Conservation (phyloP, 2,797 vertebrate species). For the Eutrigla gurnardus region DNA sequence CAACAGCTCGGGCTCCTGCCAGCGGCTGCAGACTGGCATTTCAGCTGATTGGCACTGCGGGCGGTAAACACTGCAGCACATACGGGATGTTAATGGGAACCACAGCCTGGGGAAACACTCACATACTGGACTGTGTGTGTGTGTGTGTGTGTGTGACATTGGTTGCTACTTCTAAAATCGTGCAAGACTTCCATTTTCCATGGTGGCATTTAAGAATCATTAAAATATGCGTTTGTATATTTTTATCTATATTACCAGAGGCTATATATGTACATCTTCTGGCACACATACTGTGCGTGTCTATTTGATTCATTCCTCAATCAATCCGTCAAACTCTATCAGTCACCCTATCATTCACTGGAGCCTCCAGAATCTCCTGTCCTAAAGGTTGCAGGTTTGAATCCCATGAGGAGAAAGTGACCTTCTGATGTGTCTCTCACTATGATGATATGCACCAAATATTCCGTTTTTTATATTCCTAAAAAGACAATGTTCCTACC, state of each 20-base stretch:
- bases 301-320: conserved; percentile 36
- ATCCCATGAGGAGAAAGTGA: background rate
- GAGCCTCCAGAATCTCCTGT: background rate
- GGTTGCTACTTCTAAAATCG: conserved; percentile 15
- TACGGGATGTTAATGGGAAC: conserved; percentile 62
- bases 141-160: conserved; percentile 21
- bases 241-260: conserved; percentile 30
- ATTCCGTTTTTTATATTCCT: no score
- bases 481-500: no score
- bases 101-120: conserved; percentile 43
- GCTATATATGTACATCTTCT: conserved; percentile 34
- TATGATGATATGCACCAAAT: no score
- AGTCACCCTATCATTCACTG: background rate
- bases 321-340: conserved; percentile 33
- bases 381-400: conserved; percentile 6
- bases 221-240: conserved; percentile 28
- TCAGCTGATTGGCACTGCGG: conserved; percentile 66
- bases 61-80: conserved; percentile 41
- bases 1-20: conserved; percentile 25
- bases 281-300: conserved; percentile 12
- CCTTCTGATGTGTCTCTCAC: background rate
- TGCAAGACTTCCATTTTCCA: conserved; percentile 20
- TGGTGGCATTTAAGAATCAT: conserved; percentile 38
- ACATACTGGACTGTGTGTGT: conserved; percentile 16
- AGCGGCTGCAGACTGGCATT: conserved; percentile 58